A percentile compares a stretch with the other conserved stretches of the same genome.
Conservation (phyloP, 2,113 vertebrate genomes). For the Hemiprocne comata region DNA sequence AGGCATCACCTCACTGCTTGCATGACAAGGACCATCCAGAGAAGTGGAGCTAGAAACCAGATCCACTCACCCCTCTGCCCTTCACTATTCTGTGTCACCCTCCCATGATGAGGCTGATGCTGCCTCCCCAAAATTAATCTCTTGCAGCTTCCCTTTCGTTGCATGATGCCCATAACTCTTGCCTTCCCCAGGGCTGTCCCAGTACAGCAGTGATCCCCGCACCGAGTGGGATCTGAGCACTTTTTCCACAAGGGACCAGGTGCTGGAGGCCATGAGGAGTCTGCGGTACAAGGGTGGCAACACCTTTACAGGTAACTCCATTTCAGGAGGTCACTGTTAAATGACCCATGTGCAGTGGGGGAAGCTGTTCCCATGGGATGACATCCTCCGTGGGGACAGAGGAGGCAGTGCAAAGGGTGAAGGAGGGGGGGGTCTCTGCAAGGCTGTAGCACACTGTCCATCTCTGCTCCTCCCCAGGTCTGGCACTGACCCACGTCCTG, state of each 20-base stretch:
- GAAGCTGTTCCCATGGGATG: not conserved
- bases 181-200: constrained; percentile 82
- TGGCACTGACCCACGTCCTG: constrained; percentile 88
- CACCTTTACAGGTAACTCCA: constrained; percentile 88
- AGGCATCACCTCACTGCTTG: not conserved
- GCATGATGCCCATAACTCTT: not conserved
- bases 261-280: constrained; percentile 83
- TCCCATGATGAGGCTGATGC: not conserved
- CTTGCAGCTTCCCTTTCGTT: not conserved
- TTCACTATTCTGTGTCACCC: not conserved
- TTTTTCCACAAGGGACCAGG: constrained; percentile 80
- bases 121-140: rapidly evolving
- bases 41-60: not conserved
- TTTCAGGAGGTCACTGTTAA: not conserved
- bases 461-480: constrained; percentile 75
- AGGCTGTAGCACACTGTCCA: not conserved
- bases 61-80: not conserved
- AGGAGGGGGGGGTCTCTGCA: rapidly evolving
- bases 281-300: constrained; percentile 92
- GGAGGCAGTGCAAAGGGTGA: not conserved
- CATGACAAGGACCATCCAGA: not conserved
- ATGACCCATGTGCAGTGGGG: rapidly evolving
- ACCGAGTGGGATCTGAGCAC: constrained; percentile 92
- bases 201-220: constrained; percentile 92
- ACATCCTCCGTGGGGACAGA: not conserved